A percentile compares a stretch with the other conserved stretches of the same genome.
Evolutionary conservation across 2,797 vertebrate genomes (phyloP).

Genomic region (Eurystomus glaucurus): DNA sequence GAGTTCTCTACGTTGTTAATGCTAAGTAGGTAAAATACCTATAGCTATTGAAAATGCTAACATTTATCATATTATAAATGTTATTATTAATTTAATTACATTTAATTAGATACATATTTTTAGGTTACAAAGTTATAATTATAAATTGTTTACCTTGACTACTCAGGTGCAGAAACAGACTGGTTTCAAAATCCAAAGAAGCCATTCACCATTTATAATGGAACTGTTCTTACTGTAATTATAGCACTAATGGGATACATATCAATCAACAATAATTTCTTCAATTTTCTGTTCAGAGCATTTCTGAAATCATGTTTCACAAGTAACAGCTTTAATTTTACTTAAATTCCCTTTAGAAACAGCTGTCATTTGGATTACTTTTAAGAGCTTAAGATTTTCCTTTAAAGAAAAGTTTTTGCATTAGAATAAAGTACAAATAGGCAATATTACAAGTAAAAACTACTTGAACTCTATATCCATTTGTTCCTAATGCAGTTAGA

Average conservation of each 20-base stretch:
- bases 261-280: neutral
- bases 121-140: neutral
- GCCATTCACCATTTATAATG: neutral
- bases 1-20: neutral
- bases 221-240: neutral
- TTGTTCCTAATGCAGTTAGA: neutral
- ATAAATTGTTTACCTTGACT: neutral
- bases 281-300: neutral
- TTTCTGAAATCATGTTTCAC: conserved; percentile 3
- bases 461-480: neutral
- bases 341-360: neutral
- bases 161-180: neutral
- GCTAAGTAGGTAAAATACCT: neutral
- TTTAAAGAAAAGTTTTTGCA: neutral
- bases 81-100: neutral
- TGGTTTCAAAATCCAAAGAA: conserved; percentile 29
- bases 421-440: neutral
- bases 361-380: neutral
- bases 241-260: neutral
- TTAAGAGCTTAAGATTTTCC: neutral
- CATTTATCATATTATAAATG: neutral
- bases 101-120: neutral
- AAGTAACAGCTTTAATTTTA: neutral
- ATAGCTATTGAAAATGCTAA: neutral
- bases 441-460: neutral